Evolutionary conservation across 2,113 vertebrate genomes (phyloP).

Genomic region (Chroicocephalus ridibundus): DNA sequence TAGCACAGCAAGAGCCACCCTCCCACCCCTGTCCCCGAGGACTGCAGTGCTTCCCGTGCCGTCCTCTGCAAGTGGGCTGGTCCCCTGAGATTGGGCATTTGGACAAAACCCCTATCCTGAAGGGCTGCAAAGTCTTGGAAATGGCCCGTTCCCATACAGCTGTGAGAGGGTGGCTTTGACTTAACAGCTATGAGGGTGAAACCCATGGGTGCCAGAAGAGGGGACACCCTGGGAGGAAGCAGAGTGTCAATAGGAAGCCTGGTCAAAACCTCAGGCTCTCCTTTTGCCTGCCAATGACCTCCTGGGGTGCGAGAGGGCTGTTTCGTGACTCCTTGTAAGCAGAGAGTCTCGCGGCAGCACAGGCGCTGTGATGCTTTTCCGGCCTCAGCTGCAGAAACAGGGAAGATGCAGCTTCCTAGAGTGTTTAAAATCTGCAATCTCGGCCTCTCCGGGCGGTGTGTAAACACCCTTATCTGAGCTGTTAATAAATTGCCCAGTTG

Average conservation of each 20-base stretch:
- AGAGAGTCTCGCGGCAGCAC: neutral
- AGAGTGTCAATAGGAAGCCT: neutral
- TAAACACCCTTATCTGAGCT: constrained; percentile 45
- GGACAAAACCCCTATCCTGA: neutral
- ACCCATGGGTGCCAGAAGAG: neutral
- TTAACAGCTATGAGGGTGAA: neutral
- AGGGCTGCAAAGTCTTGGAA: neutral
- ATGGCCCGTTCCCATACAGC: fast-evolving
- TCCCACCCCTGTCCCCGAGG: neutral
- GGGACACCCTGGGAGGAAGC: fast-evolving
- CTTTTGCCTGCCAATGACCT: fast-evolving
- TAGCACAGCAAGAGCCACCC: neutral
- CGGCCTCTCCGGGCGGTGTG: neutral
- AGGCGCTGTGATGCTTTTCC: fast-evolving
- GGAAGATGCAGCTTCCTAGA: neutral
- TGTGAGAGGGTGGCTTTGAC: neutral
- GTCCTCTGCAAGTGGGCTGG: neutral
- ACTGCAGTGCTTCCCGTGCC: neutral
- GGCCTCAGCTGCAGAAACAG: fast-evolving
- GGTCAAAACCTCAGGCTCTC: neutral
- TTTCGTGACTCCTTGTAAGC: neutral
- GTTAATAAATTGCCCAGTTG: constrained; percentile 39
- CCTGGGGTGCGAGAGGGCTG: neutral
- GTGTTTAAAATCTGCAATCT: constrained; percentile 7
- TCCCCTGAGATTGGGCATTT: fast-evolving